Conservation (phyloP, 2,888 invertebrate species). For the Metopia argyrocephala region DNA sequence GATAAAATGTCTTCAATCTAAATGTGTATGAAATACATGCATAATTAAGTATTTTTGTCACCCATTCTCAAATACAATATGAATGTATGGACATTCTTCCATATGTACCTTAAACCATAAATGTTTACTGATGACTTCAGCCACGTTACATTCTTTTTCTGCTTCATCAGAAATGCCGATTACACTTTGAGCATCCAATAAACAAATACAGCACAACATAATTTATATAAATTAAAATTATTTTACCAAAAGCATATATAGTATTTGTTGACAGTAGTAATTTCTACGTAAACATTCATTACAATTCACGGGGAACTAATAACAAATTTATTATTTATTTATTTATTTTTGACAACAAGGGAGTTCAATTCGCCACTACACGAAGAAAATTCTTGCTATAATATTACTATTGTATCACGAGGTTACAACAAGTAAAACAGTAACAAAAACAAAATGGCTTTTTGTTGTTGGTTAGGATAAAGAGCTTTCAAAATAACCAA, state of each 20-base stretch:
- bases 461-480: too few relatives aligned
- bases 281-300: slow-evolving; percentile 24
- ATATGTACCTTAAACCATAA: slow-evolving; percentile 76
- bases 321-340: too few relatives aligned
- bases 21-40: slow-evolving; percentile 63
- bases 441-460: too few relatives aligned
- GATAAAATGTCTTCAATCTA: slow-evolving; percentile 73
- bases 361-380: too few relatives aligned
- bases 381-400: too few relatives aligned
- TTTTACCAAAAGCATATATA: not conserved
- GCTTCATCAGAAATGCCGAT: slow-evolving; percentile 72
- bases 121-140: slow-evolving; percentile 73
- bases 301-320: slow-evolving; percentile 9
- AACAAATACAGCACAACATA: slow-evolving; percentile 74
- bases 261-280: too few relatives aligned
- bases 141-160: slow-evolving; percentile 70
- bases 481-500: too few relatives aligned
- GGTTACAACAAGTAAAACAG: too few relatives aligned
- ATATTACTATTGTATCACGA: too few relatives aligned
- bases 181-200: slow-evolving; percentile 71
- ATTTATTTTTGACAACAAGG: too few relatives aligned
- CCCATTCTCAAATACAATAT: too few relatives aligned
- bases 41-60: not conserved
- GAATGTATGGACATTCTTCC: not conserved
- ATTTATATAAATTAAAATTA: slow-evolving; percentile 6